Conservation (phyloP, 2,113 vertebrate genomes). For the Malurus alboscapulatus region DNA sequence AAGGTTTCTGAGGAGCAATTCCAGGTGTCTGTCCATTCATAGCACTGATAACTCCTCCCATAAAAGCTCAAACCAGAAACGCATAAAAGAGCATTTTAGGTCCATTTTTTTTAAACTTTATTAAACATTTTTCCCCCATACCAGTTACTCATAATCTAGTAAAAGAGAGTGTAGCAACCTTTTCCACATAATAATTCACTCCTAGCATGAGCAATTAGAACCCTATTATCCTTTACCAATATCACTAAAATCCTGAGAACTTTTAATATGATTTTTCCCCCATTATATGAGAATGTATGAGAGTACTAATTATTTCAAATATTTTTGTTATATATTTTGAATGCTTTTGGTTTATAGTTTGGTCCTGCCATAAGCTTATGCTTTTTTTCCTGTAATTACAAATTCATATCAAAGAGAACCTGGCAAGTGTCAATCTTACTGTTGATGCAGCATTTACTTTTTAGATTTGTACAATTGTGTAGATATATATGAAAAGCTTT, state of each 20-base stretch:
- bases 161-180: not conserved
- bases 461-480: not conserved
- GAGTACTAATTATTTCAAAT: not conserved
- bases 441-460: not conserved
- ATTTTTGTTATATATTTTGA: no score
- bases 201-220: not conserved
- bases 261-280: not conserved
- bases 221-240: not conserved
- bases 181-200: not conserved
- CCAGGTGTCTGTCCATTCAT: not conserved
- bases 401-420: not conserved
- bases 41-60: not conserved
- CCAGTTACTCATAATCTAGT: not conserved
- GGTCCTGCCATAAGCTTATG: not conserved
- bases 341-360: not conserved
- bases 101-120: not conserved
- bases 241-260: not conserved
- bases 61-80: not conserved
- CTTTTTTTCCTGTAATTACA: not conserved
- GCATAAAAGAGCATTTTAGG: not conserved
- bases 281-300: not conserved
- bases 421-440: not conserved
- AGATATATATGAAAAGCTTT: not conserved
- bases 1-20: not conserved
- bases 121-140: not conserved